Conservation (phyloP, 1,140 invertebrate genomes). For the Leucophenga varia region DNA sequence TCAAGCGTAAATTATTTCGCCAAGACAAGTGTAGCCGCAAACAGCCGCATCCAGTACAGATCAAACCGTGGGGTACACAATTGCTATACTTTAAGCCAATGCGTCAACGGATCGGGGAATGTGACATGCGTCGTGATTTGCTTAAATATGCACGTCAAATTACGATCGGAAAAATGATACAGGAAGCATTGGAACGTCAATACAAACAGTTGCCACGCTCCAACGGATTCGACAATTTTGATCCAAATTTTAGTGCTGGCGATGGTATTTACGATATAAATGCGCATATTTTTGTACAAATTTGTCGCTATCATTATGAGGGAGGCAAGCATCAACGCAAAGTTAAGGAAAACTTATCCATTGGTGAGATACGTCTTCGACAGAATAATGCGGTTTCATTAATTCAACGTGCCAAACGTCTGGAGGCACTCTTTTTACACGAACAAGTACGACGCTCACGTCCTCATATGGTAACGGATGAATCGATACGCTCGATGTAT, state of each 20-base stretch:
- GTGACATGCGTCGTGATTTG: constrained; percentile 20
- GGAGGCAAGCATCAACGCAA: constrained; percentile 20
- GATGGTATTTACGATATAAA: constrained; percentile 27
- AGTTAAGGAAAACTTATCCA: constrained; percentile 14
- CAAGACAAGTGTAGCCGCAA: constrained; percentile 17
- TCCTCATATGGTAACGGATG: constrained; percentile 35
- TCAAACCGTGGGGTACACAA: constrained; percentile 22
- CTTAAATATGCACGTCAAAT: constrained; percentile 14
- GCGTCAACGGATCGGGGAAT: constrained; percentile 23
- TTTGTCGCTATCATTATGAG: constrained; percentile 31
- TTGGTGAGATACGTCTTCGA: constrained; percentile 10
- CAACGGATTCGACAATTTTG: no score
- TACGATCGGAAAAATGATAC: constrained; percentile 18
- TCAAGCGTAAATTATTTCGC: constrained; percentile 39
- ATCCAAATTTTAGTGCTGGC: no score
- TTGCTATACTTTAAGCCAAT: constrained; percentile 21
- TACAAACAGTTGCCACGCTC: no score
- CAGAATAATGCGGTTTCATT: constrained; percentile 27
- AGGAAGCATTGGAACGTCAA: no score
- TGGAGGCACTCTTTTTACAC: constrained; percentile 35
- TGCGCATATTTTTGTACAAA: constrained; percentile 19
- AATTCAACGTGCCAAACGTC: constrained; percentile 27
- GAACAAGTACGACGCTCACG: constrained; percentile 29
- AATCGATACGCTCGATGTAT: constrained; percentile 40
- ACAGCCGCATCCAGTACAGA: background rate